A percentile compares a stretch with the other conserved stretches of the same genome.
Evolutionary conservation across 2,113 vertebrate genomes (phyloP).

Genomic region (Psilopogon haemacephalus): DNA sequence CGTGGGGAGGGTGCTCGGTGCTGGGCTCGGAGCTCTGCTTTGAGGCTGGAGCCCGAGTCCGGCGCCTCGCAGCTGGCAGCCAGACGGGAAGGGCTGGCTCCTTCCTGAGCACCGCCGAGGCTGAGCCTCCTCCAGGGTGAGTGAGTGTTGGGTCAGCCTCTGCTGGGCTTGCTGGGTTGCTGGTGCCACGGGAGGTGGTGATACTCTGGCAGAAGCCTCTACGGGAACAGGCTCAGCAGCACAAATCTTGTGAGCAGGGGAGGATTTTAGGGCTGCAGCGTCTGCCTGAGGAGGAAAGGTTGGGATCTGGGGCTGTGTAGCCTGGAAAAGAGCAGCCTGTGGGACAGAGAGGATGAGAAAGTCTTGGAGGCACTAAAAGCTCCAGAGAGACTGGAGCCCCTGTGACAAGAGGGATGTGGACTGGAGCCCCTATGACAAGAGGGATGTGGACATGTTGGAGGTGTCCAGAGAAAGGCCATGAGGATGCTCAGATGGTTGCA

Average conservation of each 20-base stretch:
- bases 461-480: no score
- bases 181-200: rapidly evolving
- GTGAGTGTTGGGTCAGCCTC: background rate
- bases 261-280: background rate
- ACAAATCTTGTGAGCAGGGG: background rate
- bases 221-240: rapidly evolving
- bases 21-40: background rate
- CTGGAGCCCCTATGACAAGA: no score
- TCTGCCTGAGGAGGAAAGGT: no score
- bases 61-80: background rate
- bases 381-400: no score
- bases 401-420: no score
- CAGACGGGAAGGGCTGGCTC: background rate
- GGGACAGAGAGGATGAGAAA: no score
- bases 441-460: no score
- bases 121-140: background rate
- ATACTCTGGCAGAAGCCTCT: background rate
- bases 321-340: no score
- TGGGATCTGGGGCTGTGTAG: no score
- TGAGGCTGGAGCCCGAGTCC: rapidly evolving
- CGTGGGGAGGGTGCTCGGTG: background rate
- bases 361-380: no score
- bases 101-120: background rate
- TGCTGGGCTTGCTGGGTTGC: background rate
- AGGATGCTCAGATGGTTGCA: no score